These are phyloP conservation scores for Chionodraco myersi DNA, from an alignment of 2,113 vertebrate species.

Conservation along the genomic window DNA sequence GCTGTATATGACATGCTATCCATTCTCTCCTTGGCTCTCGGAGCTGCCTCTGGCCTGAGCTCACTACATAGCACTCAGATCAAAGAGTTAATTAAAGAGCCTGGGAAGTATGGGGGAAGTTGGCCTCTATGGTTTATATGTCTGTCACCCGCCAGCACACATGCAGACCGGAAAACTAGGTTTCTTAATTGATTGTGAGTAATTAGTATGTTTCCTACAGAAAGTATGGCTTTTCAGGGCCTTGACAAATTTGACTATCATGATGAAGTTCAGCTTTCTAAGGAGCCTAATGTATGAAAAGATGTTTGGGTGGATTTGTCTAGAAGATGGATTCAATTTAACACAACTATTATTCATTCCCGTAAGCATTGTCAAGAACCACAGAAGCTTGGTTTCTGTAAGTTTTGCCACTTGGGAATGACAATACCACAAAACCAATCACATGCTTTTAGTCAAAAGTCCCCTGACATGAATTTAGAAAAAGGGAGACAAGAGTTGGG, in stretches of 20 bases:
- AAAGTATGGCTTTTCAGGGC: conserved; percentile 20
- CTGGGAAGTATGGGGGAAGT: conserved; percentile 68
- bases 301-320: conserved; percentile 21
- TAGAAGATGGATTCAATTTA: conserved; percentile 20
- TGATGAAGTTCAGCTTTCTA: conserved; percentile 32
- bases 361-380: conserved; percentile 24
- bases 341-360: conserved; percentile 18
- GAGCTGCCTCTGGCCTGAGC: conserved; percentile 54
- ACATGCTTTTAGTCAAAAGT: conserved; percentile 62
- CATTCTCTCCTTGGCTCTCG: conserved; percentile 40
- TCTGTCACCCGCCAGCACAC: conserved; percentile 67
- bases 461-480: conserved; percentile 46
- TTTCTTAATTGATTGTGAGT: conserved; percentile 72
- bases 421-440: conserved; percentile 55
- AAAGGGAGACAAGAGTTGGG: conserved; percentile 34
- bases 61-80: conserved; percentile 58
- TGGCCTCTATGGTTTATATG: conserved; percentile 68
- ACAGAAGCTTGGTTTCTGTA: conserved; percentile 40
- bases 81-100: conserved; percentile 76
- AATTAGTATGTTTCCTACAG: conserved; percentile 67
- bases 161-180: conserved; percentile 63
- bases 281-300: conserved; percentile 20
- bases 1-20: conserved; percentile 41
- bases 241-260: conserved; percentile 50
- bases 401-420: conserved; percentile 40